These are phyloP conservation scores for Phania funesta DNA, from an alignment of 2,888 invertebrate species.

Conservation along the genomic window DNA sequence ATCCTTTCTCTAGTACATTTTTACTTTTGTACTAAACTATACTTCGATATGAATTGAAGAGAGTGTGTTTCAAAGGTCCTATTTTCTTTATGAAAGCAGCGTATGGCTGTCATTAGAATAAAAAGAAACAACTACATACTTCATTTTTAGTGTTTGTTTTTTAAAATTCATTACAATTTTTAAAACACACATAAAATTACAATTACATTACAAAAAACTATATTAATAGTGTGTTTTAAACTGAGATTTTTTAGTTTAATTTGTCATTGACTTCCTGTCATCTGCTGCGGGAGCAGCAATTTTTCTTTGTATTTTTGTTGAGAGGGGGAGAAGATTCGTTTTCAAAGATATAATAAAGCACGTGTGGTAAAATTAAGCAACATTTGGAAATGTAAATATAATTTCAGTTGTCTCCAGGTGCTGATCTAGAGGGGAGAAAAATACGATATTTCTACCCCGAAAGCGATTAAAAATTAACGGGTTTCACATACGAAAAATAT, in stretches of 20 bases:
- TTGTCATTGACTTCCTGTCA: constrained; percentile 76
- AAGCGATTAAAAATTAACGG: too few relatives aligned
- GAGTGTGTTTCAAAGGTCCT: background rate
- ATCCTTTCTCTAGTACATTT: constrained; percentile 37
- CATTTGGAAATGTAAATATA: too few relatives aligned
- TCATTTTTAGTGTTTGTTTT: constrained; percentile 25
- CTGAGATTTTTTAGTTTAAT: constrained; percentile 65
- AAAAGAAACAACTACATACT: constrained; percentile 21
- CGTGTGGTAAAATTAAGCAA: constrained; percentile 16
- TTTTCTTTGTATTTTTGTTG: constrained; percentile 54
- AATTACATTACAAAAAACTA: constrained; percentile 43
- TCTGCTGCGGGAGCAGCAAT: constrained; percentile 70
- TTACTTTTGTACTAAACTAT: background rate
- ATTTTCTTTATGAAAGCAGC: constrained; percentile 15
- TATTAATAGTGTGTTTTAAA: constrained; percentile 29
- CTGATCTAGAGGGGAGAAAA: too few relatives aligned
- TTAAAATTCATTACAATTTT: constrained; percentile 62
- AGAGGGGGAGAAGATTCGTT: background rate
- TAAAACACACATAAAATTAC: constrained; percentile 61
- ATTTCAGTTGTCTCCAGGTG: too few relatives aligned
- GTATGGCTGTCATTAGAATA: constrained; percentile 57
- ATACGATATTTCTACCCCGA: too few relatives aligned
- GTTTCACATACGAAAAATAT: too few relatives aligned
- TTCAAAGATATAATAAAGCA: constrained; percentile 20
- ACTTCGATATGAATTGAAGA: background rate